These are phyloP conservation scores for Drosophila erecta DNA, from an alignment of 1,140 invertebrate species.

Conservation along the genomic window DNA sequence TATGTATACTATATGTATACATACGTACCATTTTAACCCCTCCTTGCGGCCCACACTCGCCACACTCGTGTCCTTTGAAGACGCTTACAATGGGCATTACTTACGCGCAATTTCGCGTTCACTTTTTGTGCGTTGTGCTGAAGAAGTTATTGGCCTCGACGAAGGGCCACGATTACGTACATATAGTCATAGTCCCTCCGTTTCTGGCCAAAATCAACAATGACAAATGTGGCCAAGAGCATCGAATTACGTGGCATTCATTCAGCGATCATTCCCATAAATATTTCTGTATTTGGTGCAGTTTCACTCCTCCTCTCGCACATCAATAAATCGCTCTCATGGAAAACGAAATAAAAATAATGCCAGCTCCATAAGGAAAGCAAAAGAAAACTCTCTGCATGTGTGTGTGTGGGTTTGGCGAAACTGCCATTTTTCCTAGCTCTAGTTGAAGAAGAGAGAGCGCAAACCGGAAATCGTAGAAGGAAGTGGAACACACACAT, in stretches of 20 bases:
- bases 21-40: not conserved
- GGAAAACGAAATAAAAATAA: conserved; percentile 59
- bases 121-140: conserved; percentile 66
- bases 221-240: conserved; percentile 69
- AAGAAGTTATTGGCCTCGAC: conserved; percentile 56
- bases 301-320: conserved; percentile 14
- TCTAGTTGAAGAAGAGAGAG: conserved; percentile 8
- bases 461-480: conserved; percentile 67
- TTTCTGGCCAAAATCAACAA: conserved; percentile 70
- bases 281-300: conserved; percentile 56
- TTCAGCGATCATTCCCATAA: conserved; percentile 65
- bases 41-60: not conserved
- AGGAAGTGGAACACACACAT: conserved; percentile 35
- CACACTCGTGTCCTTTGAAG: conserved; percentile 12
- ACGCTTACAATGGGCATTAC: conserved; percentile 64
- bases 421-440: conserved; percentile 21
- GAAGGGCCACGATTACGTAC: conserved; percentile 25
- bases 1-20: not conserved
- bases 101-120: conserved; percentile 76
- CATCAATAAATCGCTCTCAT: conserved; percentile 69
- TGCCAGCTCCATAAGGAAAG: conserved; percentile 24
- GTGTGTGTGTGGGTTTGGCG: not conserved
- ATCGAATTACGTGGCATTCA: conserved; percentile 73
- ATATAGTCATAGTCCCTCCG: conserved; percentile 54
- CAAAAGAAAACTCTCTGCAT: conserved; percentile 19